Base-by-base conservation (phyloP, 1,140 invertebrate species). In the Stenopsyche tienmushanensis region DNA sequence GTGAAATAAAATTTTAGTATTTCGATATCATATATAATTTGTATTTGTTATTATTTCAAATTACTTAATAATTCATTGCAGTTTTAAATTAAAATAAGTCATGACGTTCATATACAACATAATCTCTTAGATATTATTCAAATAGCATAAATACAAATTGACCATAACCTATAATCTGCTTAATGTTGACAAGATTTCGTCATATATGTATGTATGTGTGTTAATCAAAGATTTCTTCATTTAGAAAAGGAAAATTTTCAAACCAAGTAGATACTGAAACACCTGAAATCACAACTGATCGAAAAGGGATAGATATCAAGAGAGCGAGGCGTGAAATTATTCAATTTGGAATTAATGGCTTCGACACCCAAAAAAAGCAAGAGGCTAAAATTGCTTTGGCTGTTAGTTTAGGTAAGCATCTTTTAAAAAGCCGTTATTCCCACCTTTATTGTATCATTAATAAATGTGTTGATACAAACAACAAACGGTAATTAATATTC, bases 331-430 rank as follows among this genome's bases (percentile, higher is more conserved):
- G 83, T 71, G 87, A 89, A 69, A 77, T 89, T 3, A 79, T 88
- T 29, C 87, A 85, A 65, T 87, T 88, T 72, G 86, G 83, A 49
- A 85, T 85, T 67, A 81, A 82, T 50, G 85, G 85, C 45, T 81
- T 87, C 10, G 75, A 82, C 15, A 76, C 79, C n/a, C 72, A 75
- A 34, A 82, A 83, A 60, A 83, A 85, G 65, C 75, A 78, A 42
- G 75, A 84, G 75, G 84, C 84, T 54, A 84, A 86, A 73, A 76
- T 84, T 20, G 82, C 81, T 20, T 75, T 86, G 18, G 80, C 84
- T 8, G 77, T 88, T 21, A 84, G 82, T 67, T 77, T 88, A 63
- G 87, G 79, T 73, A 67, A 58, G 64, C 65, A 55, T 47, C 24
- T 34, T 47, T 47, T 5, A 7, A 34, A 7, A 34, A n/a, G n/a